Evolutionary conservation across 2,888 invertebrate species (phyloP), one percentile per base, ranked within the genome.

Genomic region (Rhopalosiphum nymphaeae): DNA sequence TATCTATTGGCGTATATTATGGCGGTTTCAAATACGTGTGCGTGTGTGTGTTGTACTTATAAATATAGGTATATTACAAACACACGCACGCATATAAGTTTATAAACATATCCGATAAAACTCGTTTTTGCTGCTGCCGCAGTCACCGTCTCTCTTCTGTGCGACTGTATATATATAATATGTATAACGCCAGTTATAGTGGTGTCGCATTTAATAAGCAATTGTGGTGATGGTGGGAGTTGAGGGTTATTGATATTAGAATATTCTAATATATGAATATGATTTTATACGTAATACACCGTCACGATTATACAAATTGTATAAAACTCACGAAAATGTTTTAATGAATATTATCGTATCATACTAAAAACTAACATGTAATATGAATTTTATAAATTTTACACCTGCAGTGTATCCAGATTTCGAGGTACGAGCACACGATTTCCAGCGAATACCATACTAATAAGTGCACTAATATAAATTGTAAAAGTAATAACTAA

Each of bases 61-160:
- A 53, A n/a, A 53, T 87, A 87, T 78, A 57, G 16, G 26, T 57
- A 36, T 78, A 78, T 78, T 78, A 78, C 21, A 78, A 78, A 78
- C 49, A 57, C 87, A 11, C 56, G n/a, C 53, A 89, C 42, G 42
- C 42, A 49, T 91, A 85, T 56, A 21, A 78, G 36, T 21, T 78
- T 78, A 36, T 42, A 89, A 89, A 57, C 84, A 56, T 91, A 84
- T 56, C 84, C 42, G 53, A 84, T 44, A 84, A 84, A 91, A 91
- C 91, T 91, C 13, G 91, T 91, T 91, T 53, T 91, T 26, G 25
- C 29, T 29, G 61, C 89, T 9, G 26, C 61, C n/a, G n/a, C 4
- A 42, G 85, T 13, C 49, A 7, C 86, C 21, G 56, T 89, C 29
- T 57, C 56, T 89, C 42, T 53, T 89, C 57, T 16, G 21, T 78